phyloP scores from a whole-genome alignment of 2,113 vertebrate species.

The Pollachius pollachius region DNA sequence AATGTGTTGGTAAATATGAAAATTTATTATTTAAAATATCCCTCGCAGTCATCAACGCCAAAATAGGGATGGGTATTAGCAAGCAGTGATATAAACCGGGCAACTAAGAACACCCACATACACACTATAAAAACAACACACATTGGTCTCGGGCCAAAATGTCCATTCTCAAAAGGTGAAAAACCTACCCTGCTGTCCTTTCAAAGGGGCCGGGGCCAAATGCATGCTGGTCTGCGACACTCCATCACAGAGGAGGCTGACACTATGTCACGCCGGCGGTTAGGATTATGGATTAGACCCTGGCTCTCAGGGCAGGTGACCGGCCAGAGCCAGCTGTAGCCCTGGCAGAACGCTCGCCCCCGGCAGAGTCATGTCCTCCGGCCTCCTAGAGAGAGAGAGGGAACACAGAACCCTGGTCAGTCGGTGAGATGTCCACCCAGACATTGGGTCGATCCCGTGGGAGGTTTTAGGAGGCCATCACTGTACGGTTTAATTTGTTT shows the following conservation, averaged over 20 bases:
- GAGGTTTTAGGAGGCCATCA: no score
- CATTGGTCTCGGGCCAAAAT: neutral
- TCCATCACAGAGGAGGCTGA: conserved; percentile 14
- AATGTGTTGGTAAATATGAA: no score
- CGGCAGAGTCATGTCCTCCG: neutral
- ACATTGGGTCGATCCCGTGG: no score
- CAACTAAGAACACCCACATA: neutral
- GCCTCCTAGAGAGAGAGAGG: no score
- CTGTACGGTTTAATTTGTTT: no score
- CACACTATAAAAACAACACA: neutral
- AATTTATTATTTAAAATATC: no score
- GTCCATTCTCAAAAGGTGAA: neutral
- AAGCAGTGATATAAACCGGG: no score
- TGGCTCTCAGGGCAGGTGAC: conserved; percentile 7
- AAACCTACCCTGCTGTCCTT: neutral
- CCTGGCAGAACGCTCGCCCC: neutral
- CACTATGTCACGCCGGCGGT: neutral
- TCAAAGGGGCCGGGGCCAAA: neutral
- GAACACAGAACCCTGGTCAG: neutral
- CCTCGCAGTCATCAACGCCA: no score
- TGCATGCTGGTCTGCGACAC: conserved; percentile 5
- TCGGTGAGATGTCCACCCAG: no score
- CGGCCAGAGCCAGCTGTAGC: conserved; percentile 5
- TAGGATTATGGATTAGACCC: conserved; percentile 13
- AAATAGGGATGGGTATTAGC: no score